phyloP scores from a whole-genome alignment of 1,140 invertebrate genomes.

The Triops cancriformis region DNA sequence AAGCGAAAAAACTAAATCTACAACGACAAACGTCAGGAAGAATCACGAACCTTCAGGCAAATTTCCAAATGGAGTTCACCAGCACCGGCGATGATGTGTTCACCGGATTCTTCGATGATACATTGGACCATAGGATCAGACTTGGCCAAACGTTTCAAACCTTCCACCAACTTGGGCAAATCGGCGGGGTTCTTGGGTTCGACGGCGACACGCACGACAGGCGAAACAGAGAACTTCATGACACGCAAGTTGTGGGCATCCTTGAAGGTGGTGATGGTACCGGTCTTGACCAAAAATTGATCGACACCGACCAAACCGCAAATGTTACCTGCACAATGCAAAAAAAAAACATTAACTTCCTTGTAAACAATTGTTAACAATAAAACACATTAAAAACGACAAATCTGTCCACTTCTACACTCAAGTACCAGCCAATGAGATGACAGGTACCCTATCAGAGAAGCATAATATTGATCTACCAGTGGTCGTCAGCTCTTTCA shows the following conservation, averaged over 20 bases:
- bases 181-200: slow-evolving; percentile 99
- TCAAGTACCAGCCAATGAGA: not conserved
- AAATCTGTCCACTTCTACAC: slow-evolving; percentile 17
- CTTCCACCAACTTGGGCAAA: slow-evolving; percentile 87
- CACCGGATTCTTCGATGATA: slow-evolving; percentile 98
- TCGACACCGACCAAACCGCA: slow-evolving; percentile 99
- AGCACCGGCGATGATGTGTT: slow-evolving; percentile 99
- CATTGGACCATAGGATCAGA: slow-evolving; percentile 99
- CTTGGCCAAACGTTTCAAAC: slow-evolving; percentile 95
- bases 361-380: not conserved
- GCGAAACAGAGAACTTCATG: slow-evolving; percentile 98
- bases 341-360: not conserved
- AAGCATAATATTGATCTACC: slow-evolving; percentile 15
- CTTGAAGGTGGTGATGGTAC: slow-evolving; percentile 97
- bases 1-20: not conserved
- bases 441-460: not conserved
- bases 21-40: too few species aligned
- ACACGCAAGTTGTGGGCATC: slow-evolving; percentile 98
- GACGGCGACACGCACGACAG: slow-evolving; percentile 97
- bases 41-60: slow-evolving; percentile 69
- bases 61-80: slow-evolving; percentile 99
- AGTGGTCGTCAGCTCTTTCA: slow-evolving; percentile 18
- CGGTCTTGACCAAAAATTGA: slow-evolving; percentile 98
- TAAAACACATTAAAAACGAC: not conserved
- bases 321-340: slow-evolving; percentile 64